A percentile compares a stretch with the other conserved stretches of the same genome.
phyloP scores from a whole-genome alignment of 2,888 invertebrate species.

The Ennomos quercinarius region DNA sequence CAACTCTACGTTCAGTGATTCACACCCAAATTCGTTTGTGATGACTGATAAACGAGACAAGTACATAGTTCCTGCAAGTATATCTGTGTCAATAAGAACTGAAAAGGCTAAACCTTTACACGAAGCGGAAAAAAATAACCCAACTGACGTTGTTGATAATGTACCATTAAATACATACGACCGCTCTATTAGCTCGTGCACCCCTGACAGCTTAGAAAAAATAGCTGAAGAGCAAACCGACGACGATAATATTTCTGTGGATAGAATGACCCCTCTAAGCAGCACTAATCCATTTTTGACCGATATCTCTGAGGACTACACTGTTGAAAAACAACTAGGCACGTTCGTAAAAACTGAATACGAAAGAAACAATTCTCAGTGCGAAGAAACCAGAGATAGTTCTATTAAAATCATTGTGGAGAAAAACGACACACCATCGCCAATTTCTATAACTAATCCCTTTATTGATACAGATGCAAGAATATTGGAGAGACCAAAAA shows the following conservation, averaged over 20 bases:
- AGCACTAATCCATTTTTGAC: slow-evolving; percentile 66
- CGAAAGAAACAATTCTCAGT: slow-evolving; percentile 72
- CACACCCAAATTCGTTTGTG: slow-evolving; percentile 53
- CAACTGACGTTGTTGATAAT: slow-evolving; percentile 27
- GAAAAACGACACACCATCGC: slow-evolving; percentile 44
- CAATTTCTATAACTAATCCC: slow-evolving; percentile 56
- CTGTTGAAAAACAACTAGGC: slow-evolving; percentile 62
- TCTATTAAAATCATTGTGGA: slow-evolving; percentile 64
- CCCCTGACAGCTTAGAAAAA: slow-evolving; percentile 53
- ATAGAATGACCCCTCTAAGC: slow-evolving; percentile 53
- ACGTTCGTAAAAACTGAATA: slow-evolving; percentile 70
- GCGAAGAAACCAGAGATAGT: slow-evolving; percentile 62
- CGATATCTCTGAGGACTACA: slow-evolving; percentile 59
- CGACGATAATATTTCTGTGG: slow-evolving; percentile 51
- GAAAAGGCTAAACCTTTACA: slow-evolving; percentile 55
- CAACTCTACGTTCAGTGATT: slow-evolving; percentile 74
- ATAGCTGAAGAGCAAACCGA: slow-evolving; percentile 51
- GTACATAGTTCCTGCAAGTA: slow-evolving; percentile 71
- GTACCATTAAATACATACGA: slow-evolving; percentile 27
- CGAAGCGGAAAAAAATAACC: slow-evolving; percentile 31
- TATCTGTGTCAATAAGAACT: slow-evolving; percentile 68
- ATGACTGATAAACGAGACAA: slow-evolving; percentile 60
- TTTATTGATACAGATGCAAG: slow-evolving; percentile 55
- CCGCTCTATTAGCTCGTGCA: slow-evolving; percentile 37
- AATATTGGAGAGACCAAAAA: slow-evolving; percentile 66